Base-by-base conservation (phyloP, 2,797 vertebrate genomes). In the Acanthiza pusilla region DNA sequence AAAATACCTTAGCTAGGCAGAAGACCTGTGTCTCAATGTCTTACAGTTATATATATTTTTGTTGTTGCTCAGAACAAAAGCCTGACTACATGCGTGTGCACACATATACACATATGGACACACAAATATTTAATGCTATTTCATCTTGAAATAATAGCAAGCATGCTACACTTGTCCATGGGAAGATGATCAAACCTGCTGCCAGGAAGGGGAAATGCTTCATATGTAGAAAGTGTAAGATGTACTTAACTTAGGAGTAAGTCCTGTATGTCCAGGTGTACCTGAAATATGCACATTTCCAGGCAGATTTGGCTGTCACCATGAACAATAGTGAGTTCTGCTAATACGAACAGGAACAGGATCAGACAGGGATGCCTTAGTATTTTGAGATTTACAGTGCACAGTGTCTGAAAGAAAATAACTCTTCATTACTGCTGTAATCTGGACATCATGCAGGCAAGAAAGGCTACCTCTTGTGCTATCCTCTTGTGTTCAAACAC, bases 91-190 rank as follows among this genome's bases (percentile, higher is more conserved):
- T 16, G 10, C 4, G 4, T 34, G 17, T 13, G 19, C 16, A 50
- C 27, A 77, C 10, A 14, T 34, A 26, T 5, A 25, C 5, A 67
- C 21, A 15, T 18, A 40, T 1, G 4, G 7, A 40, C 13, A 47
- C 9, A 42, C 6, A 61, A 42, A 84, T 1, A 0, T 61, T 63
- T 62, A 62, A 45, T 2, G 0, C 0, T 63, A 20, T 60, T 93
- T 75, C 7, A 21, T 26, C 3, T 3, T 53, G 19, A 73, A 76
- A 73, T n/a, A 79, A 67, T 8, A 84, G 5, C 6, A 57, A 71
- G 43, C 4, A 29, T 42, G 12, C 7, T 68, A 36, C 4, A 55
- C 5, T 13, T 58, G 11, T 79, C 43, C 42, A 23, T 17, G 16
- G n/a, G 4, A 73, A 80, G 19, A 34, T 48, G 36, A 60, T 43